A percentile compares a stretch with the other conserved stretches of the same genome.
Evolutionary conservation across 2,888 invertebrate species (phyloP).

Genomic region (Nephrocerus scutellatus): DNA sequence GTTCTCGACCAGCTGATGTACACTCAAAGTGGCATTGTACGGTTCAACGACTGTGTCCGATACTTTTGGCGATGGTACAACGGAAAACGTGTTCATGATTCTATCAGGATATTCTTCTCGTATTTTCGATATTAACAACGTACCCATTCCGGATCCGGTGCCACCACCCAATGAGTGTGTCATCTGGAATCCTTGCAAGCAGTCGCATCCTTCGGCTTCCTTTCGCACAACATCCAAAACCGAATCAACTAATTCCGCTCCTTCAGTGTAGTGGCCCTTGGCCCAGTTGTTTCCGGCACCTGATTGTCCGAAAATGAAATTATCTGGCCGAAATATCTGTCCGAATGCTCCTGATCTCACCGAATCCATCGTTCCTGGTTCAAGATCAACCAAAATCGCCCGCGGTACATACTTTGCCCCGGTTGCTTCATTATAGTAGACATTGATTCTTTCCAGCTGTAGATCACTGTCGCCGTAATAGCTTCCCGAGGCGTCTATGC

Average conservation of each 20-base stretch:
- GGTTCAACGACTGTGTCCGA: slow-evolving; percentile 62
- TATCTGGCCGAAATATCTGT: slow-evolving; percentile 91
- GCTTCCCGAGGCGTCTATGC: slow-evolving; percentile 85
- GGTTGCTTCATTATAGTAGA: slow-evolving; percentile 92
- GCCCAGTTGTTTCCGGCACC: slow-evolving; percentile 86
- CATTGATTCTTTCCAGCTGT: slow-evolving; percentile 89
- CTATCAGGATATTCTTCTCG: slow-evolving; percentile 81
- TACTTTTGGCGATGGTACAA: slow-evolving; percentile 78
- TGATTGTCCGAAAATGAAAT: slow-evolving; percentile 87
- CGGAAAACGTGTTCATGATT: slow-evolving; percentile 81
- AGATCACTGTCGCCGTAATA: slow-evolving; percentile 88
- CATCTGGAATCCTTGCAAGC: slow-evolving; percentile 77
- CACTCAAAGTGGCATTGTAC: slow-evolving; percentile 83
- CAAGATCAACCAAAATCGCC: slow-evolving; percentile 87
- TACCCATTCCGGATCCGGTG: slow-evolving; percentile 85
- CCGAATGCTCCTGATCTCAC: slow-evolving; percentile 90
- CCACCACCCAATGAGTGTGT: slow-evolving; percentile 83
- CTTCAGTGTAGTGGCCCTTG: slow-evolving; percentile 91
- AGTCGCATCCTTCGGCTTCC: slow-evolving; percentile 86
- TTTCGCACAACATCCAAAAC: slow-evolving; percentile 77
- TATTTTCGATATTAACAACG: slow-evolving; percentile 78
- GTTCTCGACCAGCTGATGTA: slow-evolving; percentile 83
- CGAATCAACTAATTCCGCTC: slow-evolving; percentile 79
- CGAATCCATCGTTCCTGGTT: slow-evolving; percentile 97
- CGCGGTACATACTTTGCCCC: slow-evolving; percentile 92